Conservation (phyloP, 2,113 vertebrate species). For the Pelusios castaneus region DNA sequence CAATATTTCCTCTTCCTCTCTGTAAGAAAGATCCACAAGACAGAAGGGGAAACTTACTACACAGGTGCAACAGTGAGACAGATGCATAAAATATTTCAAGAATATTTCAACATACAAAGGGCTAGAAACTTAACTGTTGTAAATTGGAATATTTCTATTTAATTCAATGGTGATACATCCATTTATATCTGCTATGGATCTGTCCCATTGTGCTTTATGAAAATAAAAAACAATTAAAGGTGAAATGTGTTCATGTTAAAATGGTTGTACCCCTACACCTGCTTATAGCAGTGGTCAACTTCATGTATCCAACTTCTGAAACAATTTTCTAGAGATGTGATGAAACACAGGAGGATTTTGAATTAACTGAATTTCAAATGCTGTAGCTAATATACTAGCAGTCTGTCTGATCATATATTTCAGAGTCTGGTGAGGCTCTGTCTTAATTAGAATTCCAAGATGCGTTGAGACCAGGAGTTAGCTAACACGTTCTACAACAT, state of each 20-base stretch:
- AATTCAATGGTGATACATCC: neutral
- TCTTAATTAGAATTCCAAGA: neutral
- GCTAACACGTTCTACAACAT: neutral
- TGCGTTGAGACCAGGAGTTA: neutral
- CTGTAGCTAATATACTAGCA: neutral
- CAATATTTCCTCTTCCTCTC: neutral
- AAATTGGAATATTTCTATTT: accelerated
- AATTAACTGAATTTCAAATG: accelerated
- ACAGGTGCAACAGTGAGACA: neutral
- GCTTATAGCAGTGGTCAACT: neutral
- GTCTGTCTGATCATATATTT: neutral
- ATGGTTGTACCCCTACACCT: neutral
- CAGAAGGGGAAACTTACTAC: neutral
- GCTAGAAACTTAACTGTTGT: neutral
- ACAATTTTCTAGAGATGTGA: neutral
- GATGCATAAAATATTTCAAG: neutral
- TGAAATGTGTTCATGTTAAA: neutral
- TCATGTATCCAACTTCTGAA: neutral
- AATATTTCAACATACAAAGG: accelerated
- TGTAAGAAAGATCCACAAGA: neutral
- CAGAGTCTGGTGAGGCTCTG: neutral
- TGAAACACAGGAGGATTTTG: neutral
- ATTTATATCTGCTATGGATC: neutral
- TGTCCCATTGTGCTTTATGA: neutral
- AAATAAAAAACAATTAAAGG: neutral